These are phyloP conservation scores for Balanococcus diminutus DNA, from an alignment of 2,888 invertebrate species.

Conservation along the genomic window DNA sequence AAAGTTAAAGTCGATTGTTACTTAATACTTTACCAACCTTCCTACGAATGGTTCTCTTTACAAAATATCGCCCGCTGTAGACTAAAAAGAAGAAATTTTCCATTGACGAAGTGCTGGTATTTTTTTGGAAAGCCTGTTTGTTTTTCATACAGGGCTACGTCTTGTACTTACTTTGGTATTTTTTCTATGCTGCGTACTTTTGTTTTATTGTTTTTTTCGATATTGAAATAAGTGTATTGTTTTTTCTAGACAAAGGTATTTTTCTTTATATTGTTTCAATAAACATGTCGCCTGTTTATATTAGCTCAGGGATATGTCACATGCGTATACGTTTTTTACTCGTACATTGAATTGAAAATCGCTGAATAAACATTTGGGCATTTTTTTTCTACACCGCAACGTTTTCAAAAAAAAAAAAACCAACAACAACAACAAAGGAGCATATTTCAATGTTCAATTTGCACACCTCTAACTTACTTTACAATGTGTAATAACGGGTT, in stretches of 20 bases:
- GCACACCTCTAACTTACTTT: background rate
- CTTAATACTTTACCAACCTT: background rate
- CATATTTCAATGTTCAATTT: background rate
- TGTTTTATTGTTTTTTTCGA: background rate
- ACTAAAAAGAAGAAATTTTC: background rate
- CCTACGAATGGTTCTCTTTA: background rate
- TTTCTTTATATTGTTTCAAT: background rate
- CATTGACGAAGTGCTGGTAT: background rate
- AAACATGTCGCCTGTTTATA: background rate
- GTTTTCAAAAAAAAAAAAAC: background rate
- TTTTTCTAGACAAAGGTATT: background rate
- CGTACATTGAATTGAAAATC: background rate
- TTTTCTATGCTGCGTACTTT: background rate
- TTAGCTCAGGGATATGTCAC: background rate
- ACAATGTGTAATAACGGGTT: background rate
- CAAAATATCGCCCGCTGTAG: background rate
- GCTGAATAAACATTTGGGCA: background rate
- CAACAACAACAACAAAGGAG: no score
- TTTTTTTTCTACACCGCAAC: background rate
- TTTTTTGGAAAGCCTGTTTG: background rate
- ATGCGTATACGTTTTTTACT: no score
- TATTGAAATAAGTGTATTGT: background rate
- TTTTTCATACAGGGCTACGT: background rate
- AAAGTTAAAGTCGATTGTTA: conserved; percentile 16
- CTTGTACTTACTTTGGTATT: background rate